These are phyloP conservation scores for Aphaenogaster rudis DNA, from an alignment of 1,140 invertebrate genomes.

Conservation along the genomic window DNA sequence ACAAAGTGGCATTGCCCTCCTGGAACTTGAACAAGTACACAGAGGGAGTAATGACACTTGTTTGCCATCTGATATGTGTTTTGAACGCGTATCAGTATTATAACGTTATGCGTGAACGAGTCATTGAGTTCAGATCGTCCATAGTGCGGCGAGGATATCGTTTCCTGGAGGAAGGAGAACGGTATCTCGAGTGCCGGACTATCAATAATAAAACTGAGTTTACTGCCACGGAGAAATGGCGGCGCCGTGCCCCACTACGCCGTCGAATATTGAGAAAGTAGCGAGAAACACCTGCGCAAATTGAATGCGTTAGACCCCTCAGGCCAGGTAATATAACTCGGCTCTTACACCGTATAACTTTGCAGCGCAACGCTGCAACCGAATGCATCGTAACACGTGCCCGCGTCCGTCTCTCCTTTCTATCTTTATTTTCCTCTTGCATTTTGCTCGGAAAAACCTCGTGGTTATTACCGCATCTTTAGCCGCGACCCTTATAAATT, in stretches of 20 bases:
- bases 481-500: neutral
- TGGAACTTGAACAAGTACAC: neutral
- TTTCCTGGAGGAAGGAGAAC: slow-evolving; percentile 36
- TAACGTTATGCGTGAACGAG: neutral
- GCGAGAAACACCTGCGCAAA: slow-evolving; percentile 74
- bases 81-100: neutral
- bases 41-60: neutral
- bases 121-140: slow-evolving; percentile 7
- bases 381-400: neutral
- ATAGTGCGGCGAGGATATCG: neutral
- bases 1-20: neutral
- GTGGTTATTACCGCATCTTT: slow-evolving; percentile 20
- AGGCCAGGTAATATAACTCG: slow-evolving; percentile 60
- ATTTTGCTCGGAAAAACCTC: neutral
- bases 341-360: slow-evolving; percentile 27
- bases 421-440: slow-evolving; percentile 9
- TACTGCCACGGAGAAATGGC: slow-evolving; percentile 59
- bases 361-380: neutral
- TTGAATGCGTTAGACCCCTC: slow-evolving; percentile 64
- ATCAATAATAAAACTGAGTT: slow-evolving; percentile 77
- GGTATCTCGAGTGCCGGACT: slow-evolving; percentile 44
- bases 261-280: slow-evolving; percentile 71
- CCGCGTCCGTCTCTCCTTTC: neutral
- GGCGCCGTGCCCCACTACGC: neutral
- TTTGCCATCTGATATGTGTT: neutral